Evolutionary conservation across 2,797 vertebrate species (phyloP).

Genomic region (Gymnoscopelus braueri): DNA sequence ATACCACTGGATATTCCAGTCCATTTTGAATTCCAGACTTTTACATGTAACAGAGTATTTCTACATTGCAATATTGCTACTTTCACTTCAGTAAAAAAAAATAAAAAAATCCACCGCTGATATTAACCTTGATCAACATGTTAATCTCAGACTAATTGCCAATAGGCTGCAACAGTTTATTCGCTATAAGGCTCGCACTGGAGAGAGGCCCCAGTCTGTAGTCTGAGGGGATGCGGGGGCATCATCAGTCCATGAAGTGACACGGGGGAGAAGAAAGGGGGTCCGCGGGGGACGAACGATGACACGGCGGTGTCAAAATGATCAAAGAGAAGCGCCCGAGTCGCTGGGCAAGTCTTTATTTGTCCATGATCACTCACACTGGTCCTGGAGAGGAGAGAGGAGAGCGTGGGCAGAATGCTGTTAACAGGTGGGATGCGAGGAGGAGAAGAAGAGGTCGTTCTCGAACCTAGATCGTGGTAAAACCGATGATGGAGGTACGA

Average conservation of each 20-base stretch:
- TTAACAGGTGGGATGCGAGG: conserved; percentile 48
- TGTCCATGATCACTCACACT: conserved; percentile 14
- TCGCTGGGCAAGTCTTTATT: conserved; percentile 55
- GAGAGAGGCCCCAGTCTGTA: conserved; percentile 48
- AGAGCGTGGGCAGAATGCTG: conserved; percentile 72
- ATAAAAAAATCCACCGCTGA: too few species aligned
- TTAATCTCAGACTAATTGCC: conserved; percentile 23
- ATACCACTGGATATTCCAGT: too few species aligned
- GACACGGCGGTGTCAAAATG: conserved; percentile 42
- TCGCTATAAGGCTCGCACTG: conserved; percentile 25
- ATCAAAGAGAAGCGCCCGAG: conserved; percentile 48
- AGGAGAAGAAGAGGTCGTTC: conserved; percentile 10
- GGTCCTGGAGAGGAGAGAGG: conserved; percentile 67
- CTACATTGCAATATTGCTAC: too few species aligned
- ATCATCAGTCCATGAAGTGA: conserved; percentile 53
- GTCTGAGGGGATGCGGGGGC: conserved; percentile 35
- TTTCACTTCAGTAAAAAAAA: too few species aligned
- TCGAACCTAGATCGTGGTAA: conserved; percentile 46
- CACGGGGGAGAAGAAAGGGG: conserved; percentile 42
- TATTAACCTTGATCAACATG: too few species aligned
- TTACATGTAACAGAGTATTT: too few species aligned
- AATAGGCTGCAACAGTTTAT: conserved; percentile 52
- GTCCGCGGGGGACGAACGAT: conserved; percentile 29
- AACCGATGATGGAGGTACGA: conserved; percentile 47
- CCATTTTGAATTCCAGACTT: too few species aligned